Evolutionary conservation across 2,888 invertebrate genomes (phyloP).

Genomic region (Dendrolimus pini): DNA sequence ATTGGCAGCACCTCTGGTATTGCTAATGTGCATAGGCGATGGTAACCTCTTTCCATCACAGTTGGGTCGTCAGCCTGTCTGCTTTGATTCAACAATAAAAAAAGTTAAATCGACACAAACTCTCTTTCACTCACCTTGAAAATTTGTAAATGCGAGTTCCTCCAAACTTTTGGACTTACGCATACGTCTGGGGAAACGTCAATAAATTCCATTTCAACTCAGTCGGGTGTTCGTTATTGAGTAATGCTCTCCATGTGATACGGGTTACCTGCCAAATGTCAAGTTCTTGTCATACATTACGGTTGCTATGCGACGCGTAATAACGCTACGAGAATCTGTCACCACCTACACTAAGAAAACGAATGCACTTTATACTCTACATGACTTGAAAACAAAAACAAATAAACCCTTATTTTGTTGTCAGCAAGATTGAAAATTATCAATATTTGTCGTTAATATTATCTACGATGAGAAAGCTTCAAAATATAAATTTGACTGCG

Average conservation of each 20-base stretch:
- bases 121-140: not conserved
- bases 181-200: conserved; percentile 34
- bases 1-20: too few relatives aligned
- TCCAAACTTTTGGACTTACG: conserved; percentile 37
- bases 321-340: too few relatives aligned
- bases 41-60: not conserved
- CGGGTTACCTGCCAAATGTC: conserved; percentile 5
- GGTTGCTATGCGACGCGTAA: not conserved
- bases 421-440: too few relatives aligned
- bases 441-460: too few relatives aligned
- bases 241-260: conserved; percentile 34
- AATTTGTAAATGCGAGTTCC: conserved; percentile 6
- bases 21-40: not conserved
- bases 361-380: too few relatives aligned
- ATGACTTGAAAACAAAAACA: too few relatives aligned
- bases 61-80: not conserved
- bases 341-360: too few relatives aligned
- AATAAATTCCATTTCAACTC: conserved; percentile 40
- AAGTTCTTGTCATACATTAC: not conserved
- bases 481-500: too few relatives aligned
- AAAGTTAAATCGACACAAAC: not conserved
- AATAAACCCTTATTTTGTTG: too few relatives aligned
- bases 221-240: conserved; percentile 39
- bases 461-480: too few relatives aligned
- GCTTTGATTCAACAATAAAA: not conserved